A percentile compares a stretch with the other conserved stretches of the same genome.
Conservation (phyloP, 2,113 vertebrate species). For the Tylochromis polylepis region DNA sequence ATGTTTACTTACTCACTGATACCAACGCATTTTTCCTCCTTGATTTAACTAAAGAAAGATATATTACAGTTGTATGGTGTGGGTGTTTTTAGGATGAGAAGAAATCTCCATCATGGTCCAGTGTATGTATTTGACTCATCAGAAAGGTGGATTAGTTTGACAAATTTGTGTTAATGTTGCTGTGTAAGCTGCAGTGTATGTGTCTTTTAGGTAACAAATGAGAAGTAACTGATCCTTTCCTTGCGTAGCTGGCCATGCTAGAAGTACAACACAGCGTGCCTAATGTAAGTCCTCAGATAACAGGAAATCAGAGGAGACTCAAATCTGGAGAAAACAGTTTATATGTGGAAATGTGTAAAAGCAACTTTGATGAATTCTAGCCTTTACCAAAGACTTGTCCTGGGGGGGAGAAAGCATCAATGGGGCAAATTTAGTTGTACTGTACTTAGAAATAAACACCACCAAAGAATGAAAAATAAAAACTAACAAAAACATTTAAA, state of each 20-base stretch:
- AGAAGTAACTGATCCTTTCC: neutral
- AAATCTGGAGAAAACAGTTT: neutral
- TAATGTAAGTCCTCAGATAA: neutral
- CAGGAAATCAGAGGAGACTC: neutral
- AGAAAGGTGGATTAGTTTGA: neutral
- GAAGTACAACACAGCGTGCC: neutral
- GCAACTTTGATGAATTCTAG: neutral
- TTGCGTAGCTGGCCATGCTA: neutral
- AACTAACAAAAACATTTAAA: neutral
- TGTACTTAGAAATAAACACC: constrained; percentile 7
- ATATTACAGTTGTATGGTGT: neutral
- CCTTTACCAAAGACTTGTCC: neutral
- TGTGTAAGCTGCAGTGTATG: constrained; percentile 10
- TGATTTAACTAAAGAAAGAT: neutral
- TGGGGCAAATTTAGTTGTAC: constrained; percentile 1
- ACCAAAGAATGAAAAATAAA: neutral
- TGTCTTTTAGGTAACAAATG: neutral
- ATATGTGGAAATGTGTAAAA: neutral
- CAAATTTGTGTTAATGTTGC: neutral
- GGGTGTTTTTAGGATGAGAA: neutral
- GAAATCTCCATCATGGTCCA: neutral
- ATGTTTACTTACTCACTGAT: constrained; percentile 26
- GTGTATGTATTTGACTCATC: neutral
- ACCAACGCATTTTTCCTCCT: constrained; percentile 1
- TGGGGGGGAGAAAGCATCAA: neutral